Evolutionary conservation across 2,888 invertebrate species (phyloP).

Genomic region (Athalia circularis): DNA sequence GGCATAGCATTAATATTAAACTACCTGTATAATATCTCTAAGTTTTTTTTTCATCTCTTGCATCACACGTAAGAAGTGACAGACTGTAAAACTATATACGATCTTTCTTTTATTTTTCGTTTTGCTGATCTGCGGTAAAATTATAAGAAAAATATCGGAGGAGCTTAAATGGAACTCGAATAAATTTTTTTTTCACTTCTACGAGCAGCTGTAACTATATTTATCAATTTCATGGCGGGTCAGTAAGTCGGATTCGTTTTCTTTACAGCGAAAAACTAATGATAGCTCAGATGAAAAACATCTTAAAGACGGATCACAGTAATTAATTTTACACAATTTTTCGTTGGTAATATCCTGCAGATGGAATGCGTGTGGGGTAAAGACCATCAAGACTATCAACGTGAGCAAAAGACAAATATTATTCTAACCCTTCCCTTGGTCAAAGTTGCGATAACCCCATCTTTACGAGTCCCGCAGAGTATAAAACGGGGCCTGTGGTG

Average conservation of each 20-base stretch:
- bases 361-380: slow-evolving; percentile 15
- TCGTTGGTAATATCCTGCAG: slow-evolving; percentile 19
- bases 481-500: slow-evolving; percentile 14
- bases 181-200: not conserved
- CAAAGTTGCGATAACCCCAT: slow-evolving; percentile 43
- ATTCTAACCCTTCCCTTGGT: slow-evolving; percentile 26
- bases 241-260: not conserved
- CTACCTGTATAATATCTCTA: slow-evolving; percentile 27
- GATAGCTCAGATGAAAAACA: slow-evolving; percentile 17
- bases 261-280: not conserved
- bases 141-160: too few species aligned
- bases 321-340: slow-evolving; percentile 27
- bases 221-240: not conserved
- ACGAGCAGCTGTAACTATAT: not conserved
- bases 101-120: too few species aligned
- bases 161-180: too few species aligned
- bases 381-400: slow-evolving; percentile 22
- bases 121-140: too few species aligned
- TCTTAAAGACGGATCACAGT: not conserved
- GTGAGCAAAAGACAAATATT: slow-evolving; percentile 43
- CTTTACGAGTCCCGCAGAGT: slow-evolving; percentile 36
- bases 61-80: slow-evolving; percentile 17
- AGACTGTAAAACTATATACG: not conserved
- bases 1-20: slow-evolving; percentile 27
- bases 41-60: slow-evolving; percentile 14